Conservation (phyloP, 2,797 vertebrate genomes). For the Glyptemys insculpta region DNA sequence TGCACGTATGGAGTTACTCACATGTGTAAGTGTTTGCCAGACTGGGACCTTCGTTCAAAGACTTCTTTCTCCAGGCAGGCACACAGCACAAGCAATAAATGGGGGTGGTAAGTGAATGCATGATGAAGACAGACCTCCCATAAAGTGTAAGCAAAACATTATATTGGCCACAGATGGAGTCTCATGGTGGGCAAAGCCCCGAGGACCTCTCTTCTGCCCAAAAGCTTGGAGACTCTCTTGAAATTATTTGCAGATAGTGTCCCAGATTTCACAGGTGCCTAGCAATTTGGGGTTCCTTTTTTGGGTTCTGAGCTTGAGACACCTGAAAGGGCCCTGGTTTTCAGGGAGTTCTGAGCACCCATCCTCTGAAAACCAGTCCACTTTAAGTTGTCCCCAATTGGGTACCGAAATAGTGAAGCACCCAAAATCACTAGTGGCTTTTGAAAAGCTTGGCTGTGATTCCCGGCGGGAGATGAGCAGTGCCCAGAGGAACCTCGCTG, state of each 20-base stretch:
- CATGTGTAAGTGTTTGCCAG: neutral
- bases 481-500: neutral
- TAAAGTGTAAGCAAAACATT: neutral
- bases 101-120: neutral
- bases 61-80: neutral
- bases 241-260: neutral
- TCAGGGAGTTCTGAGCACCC: neutral
- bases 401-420: neutral
- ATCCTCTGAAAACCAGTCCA: neutral
- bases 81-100: neutral
- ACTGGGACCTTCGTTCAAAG: neutral
- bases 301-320: neutral
- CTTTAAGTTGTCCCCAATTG: neutral
- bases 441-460: neutral
- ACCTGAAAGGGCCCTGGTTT: neutral
- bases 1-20: fast-evolving
- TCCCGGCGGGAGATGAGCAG: neutral
- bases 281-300: neutral
- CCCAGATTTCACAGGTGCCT: neutral
- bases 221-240: neutral
- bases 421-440: neutral
- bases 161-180: neutral
- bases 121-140: neutral
- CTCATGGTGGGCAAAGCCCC: neutral
- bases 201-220: neutral